Base-by-base conservation (phyloP, 2,113 vertebrate genomes). In the Tyto alba region DNA sequence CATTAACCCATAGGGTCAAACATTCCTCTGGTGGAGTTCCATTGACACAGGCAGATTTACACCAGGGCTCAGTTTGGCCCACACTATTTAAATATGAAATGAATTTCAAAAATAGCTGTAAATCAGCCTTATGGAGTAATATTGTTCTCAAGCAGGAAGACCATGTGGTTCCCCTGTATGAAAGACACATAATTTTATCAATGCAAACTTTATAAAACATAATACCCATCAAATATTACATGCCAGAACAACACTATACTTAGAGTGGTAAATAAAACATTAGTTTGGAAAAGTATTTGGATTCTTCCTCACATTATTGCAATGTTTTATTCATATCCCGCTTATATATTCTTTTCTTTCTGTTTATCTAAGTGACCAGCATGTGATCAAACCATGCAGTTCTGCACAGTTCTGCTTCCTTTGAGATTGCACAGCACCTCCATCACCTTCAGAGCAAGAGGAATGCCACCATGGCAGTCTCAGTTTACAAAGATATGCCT, bases 181-280 rank as follows among this genome's bases (percentile, higher is more conserved):
- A 88, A 86, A 93, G 60, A 63, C 25, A 75, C 84, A 88, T 69
- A 67, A 63, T 57, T 95, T 94, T 91, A 95, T 97, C 92, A 95
- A 93, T 89, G 77, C 40, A 94, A 95, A 88, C 93, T 89, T 84
- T 80, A 96, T 87, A 95, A 96, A 97, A 78, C 90, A 89, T 76
- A 95, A 96, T 82, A 72, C 32, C 80, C 86, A 89, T 90, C 83
- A 95, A 91, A 95, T 85, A 93, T 69, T 96, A 95, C 88, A 85
- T 84, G 74, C 81, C 62, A 88, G 94, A 93, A 92, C 69, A 89
- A 56, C 83, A 88, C 84, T 86, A 95, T 90, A 92, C 96, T 95
- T 85, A 89, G 40, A 86, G 22, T 45, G n/a, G 86, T 97, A 95
- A 98, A 97, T 97, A 96, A 97, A 97, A 96, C 89, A 95, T 97